phyloP scores from a whole-genome alignment of 2,113 vertebrate genomes.

The Actenoides hombroni region DNA sequence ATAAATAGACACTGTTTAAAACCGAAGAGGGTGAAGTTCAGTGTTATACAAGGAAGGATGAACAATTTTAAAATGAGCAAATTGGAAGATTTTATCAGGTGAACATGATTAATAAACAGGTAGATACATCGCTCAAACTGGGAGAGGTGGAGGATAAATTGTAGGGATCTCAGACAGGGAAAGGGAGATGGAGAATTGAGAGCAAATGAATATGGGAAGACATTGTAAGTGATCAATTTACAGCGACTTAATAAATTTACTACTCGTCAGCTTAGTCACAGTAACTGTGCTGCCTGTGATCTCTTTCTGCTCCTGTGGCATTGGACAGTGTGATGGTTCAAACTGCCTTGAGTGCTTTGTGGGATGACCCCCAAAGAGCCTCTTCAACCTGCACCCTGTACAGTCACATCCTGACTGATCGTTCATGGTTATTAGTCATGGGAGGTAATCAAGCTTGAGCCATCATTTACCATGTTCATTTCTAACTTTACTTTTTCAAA shows the following conservation, averaged over 20 bases:
- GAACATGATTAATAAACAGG: background rate
- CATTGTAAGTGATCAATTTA: background rate
- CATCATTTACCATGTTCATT: accelerated
- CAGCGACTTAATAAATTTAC: background rate
- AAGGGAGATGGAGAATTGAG: background rate
- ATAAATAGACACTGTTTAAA: background rate
- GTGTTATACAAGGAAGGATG: background rate
- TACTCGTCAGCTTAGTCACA: background rate
- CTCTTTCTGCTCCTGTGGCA: background rate
- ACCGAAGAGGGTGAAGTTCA: background rate
- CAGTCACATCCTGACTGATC: background rate
- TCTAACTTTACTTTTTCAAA: background rate
- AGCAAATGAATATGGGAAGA: background rate
- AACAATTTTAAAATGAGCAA: background rate
- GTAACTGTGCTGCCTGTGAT: accelerated
- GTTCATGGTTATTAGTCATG: no score
- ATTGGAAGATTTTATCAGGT: background rate
- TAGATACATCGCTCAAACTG: background rate
- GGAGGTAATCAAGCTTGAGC: background rate
- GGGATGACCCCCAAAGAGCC: background rate
- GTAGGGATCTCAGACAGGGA: background rate
- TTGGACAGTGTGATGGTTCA: accelerated
- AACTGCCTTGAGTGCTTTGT: background rate
- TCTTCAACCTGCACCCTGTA: background rate
- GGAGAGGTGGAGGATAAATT: background rate